These are phyloP conservation scores for Hydrotaea cyrtoneurina DNA, from an alignment of 2,888 invertebrate species.

Conservation along the genomic window DNA sequence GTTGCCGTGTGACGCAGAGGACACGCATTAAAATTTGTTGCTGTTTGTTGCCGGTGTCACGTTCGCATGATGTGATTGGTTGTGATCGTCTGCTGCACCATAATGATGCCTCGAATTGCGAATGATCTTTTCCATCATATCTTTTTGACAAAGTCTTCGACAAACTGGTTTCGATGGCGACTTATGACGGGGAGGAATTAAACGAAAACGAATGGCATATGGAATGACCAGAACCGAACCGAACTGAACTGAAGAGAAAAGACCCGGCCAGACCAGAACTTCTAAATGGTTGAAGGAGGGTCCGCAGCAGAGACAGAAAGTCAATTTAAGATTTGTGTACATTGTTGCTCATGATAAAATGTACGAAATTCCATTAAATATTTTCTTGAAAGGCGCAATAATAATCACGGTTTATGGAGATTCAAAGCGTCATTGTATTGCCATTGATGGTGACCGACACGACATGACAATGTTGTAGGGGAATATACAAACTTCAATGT, in stretches of 20 bases:
- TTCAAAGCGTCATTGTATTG: slow-evolving; percentile 12
- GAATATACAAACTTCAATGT: no score
- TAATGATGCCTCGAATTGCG: slow-evolving; percentile 46
- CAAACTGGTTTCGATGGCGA: slow-evolving; percentile 52
- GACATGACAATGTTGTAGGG: neutral
- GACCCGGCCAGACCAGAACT: neutral
- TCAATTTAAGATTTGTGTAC: slow-evolving; percentile 59
- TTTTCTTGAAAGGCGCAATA: slow-evolving; percentile 24
- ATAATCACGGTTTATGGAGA: slow-evolving; percentile 16
- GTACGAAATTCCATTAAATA: slow-evolving; percentile 60
- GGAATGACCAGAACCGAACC: slow-evolving; percentile 11
- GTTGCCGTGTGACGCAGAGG: slow-evolving; percentile 45
- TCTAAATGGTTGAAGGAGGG: neutral
- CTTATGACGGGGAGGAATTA: slow-evolving; percentile 10
- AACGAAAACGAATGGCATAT: slow-evolving; percentile 44
- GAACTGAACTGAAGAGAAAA: no score
- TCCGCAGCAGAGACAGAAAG: slow-evolving; percentile 29
- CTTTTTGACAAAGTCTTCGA: slow-evolving; percentile 55
- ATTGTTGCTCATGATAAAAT: slow-evolving; percentile 59
- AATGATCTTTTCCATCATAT: slow-evolving; percentile 63
- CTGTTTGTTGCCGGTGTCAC: slow-evolving; percentile 46
- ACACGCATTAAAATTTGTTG: slow-evolving; percentile 39
- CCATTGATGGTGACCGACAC: slow-evolving; percentile 1
- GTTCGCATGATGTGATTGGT: slow-evolving; percentile 65
- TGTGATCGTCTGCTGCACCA: slow-evolving; percentile 39